Evolutionary conservation across 2,888 invertebrate species (phyloP), one percentile per base, ranked within the genome.

Genomic region (Thysanoteuthis rhombus): DNA sequence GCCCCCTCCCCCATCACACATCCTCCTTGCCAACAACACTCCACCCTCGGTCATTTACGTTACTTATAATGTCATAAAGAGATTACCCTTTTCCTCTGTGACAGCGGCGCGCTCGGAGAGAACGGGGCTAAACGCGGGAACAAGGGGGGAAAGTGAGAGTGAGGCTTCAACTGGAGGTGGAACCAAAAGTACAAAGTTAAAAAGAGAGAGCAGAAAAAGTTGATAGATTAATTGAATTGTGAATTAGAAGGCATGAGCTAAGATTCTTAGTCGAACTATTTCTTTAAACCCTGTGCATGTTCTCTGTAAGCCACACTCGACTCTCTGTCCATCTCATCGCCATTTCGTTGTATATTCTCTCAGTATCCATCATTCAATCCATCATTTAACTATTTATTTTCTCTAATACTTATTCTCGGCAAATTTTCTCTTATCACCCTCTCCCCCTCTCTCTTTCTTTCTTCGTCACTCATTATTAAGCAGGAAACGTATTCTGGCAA

Each of bases 211-310:
- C 4, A 8, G n/a, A n/a, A 32, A n/a, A n/a, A 10, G n/a, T n/a
- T n/a, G 75, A 75, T n/a, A 75, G n/a, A 75, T 75, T 75, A 75
- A 75, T 75, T 75, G 75, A 75, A 75, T 75, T 75, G 75, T 75
- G n/a, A 75, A 75, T 75, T 75, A 75, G 75, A 75, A 75, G 75
- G 75, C n/a, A 8, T 75, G 32, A 10, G 16, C n/a, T 32, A n/a
- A 75, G 32, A 8, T 75, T 19, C n/a, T 75, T 36, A 12, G 2
- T 36, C 3, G 12, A 36, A 36, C n/a, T 75, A 1, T 75, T 75
- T 75, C 32, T 75, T 75, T 75, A 75, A 75, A 4, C 12, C n/a
- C 8, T n/a, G n/a, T 36, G 75, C 75, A 16, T 16, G 12, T 16
- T 75, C n/a, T 10, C 75, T 36, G 22, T 5, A n/a, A 75, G n/a